Evolutionary conservation across 2,888 invertebrate genomes (phyloP), one percentile per base, ranked within the genome.

Genomic region (Parnassius mnemosyne): DNA sequence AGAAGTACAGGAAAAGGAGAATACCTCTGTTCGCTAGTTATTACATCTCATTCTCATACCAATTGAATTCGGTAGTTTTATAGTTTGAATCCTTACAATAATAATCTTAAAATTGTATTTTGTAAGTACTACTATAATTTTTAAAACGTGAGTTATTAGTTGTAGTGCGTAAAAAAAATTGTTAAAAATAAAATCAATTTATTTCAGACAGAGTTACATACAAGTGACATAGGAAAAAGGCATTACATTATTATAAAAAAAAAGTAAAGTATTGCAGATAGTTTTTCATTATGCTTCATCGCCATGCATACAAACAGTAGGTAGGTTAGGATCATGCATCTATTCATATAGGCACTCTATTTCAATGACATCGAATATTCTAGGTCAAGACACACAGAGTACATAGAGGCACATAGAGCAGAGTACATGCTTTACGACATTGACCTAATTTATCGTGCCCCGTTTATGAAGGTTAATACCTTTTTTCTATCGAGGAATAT

Each of bases 381-480:
- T 57, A 62, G 47, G 50, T 9, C 53, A 16, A 11, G 52, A 44
- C 57, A 16, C 34, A 5, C 7, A 7, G 34, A 34, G 1, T 34
- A 34, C 34, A 34, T 34, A 7, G 5, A 34, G 34, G 7, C 25
- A 7, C 25, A 25, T 25, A 7, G 3, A 25, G 25, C 25, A 25
- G 25, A 5, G 7, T 34, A 34, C 47, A 25, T 16, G 20, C 34
- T 57, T 10, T 53, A 20, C 53, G 53, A 49, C 57, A 57, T 57
- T 62, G 61, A 53, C 61, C 61, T 53, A 46, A 53, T 62, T 62
- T 57, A 52, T 61, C 20, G 9, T 12, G 61, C 52, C 5, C 20
- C 20, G 54, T n/a, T 60, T 20, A n/a, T 43, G 5, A 50, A 57
- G 57, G 42, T 50, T 11, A 53, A 49, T 13, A 54, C 34, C 34